Conservation (phyloP, 1,140 invertebrate species). For the Aphidius ervi region DNA sequence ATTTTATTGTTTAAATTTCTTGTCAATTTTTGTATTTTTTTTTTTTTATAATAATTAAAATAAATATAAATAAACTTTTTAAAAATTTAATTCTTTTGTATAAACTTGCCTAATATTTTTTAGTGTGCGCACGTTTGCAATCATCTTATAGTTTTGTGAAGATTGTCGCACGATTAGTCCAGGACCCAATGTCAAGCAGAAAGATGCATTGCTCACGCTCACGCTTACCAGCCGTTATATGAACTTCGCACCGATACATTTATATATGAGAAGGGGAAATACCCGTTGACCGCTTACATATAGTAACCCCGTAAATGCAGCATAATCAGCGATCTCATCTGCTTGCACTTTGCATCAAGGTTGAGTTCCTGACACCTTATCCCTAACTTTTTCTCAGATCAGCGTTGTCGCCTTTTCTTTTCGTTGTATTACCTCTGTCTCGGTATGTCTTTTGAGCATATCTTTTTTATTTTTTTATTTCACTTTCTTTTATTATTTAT, state of each 20-base stretch:
- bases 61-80: too few species aligned
- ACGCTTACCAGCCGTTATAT: slow-evolving; percentile 40
- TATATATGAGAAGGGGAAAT: slow-evolving; percentile 9
- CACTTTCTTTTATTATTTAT: too few species aligned
- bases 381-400: neutral
- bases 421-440: too few species aligned
- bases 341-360: slow-evolving; percentile 52
- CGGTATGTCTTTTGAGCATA: neutral
- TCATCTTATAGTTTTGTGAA: slow-evolving; percentile 30
- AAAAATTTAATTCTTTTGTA: too few species aligned
- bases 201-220: slow-evolving; percentile 52
- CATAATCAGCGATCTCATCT: slow-evolving; percentile 53
- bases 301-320: slow-evolving; percentile 51
- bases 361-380: slow-evolving; percentile 40
- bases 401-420: too few species aligned
- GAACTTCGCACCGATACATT: slow-evolving; percentile 27
- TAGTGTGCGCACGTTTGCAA: slow-evolving; percentile 25
- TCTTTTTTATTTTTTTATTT: neutral
- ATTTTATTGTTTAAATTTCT: too few species aligned
- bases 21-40: too few species aligned
- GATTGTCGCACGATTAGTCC: slow-evolving; percentile 55
- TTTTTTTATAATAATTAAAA: too few species aligned
- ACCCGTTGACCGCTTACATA: slow-evolving; percentile 39
- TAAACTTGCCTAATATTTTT: too few species aligned
- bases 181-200: slow-evolving; percentile 43